These are phyloP conservation scores for Megalurothrips usitatus DNA, from an alignment of 2,888 invertebrate species.

Conservation along the genomic window DNA sequence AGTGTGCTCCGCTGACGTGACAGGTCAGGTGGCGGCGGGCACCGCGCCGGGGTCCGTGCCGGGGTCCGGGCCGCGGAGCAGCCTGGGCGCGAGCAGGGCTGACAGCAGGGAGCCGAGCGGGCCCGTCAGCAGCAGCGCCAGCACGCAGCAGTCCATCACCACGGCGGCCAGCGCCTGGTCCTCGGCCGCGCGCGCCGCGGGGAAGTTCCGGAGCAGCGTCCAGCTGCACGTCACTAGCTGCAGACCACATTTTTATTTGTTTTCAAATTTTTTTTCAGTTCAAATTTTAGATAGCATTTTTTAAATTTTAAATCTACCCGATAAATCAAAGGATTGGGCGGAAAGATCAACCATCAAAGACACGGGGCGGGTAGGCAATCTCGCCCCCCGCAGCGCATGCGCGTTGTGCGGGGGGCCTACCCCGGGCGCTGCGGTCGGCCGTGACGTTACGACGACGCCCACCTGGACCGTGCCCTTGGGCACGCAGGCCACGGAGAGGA, in stretches of 20 bases:
- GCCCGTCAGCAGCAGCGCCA: neutral
- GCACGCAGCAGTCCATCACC: neutral
- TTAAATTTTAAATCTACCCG: no score
- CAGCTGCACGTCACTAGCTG: neutral
- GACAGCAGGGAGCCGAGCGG: neutral
- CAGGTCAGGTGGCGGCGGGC: no score
- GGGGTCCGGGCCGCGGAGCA: neutral
- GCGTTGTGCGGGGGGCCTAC: no score
- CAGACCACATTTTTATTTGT: no score
- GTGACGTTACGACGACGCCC: no score
- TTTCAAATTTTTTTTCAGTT: neutral
- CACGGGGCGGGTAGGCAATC: neutral
- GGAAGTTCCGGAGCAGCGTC: neutral
- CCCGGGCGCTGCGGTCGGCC: no score
- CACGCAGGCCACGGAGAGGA: neutral
- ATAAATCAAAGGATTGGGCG: no score
- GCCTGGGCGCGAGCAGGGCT: neutral
- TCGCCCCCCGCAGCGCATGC: no score
- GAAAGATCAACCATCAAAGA: neutral
- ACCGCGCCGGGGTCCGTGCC: no score
- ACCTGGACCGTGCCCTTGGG: constrained; percentile 8
- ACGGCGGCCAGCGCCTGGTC: neutral
- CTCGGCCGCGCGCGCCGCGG: neutral
- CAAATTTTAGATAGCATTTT: no score
- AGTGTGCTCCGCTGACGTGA: no score